Evolutionary conservation across 2,113 vertebrate genomes (phyloP).

Genomic region (Microtus oregoni): DNA sequence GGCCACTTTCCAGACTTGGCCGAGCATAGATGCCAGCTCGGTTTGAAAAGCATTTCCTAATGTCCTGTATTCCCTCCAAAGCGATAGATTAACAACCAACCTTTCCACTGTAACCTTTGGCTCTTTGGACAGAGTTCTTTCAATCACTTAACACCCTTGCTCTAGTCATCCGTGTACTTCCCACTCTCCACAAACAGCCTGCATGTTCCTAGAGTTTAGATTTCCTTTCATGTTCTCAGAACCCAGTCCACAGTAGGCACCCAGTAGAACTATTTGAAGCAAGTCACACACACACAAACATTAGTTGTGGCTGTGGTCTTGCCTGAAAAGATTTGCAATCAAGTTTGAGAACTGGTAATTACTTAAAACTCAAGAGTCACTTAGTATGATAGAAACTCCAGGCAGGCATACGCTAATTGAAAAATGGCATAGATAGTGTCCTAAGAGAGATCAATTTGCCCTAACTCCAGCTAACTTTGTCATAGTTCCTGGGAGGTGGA

Average conservation of each 20-base stretch:
- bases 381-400: slow-evolving; percentile 4
- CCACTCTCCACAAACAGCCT: background rate
- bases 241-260: background rate
- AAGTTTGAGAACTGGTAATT: background rate
- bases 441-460: background rate
- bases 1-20: background rate
- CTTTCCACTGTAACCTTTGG: slow-evolving; percentile 2
- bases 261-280: background rate
- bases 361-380: slow-evolving; percentile 10
- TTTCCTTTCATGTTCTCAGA: slow-evolving; percentile 1
- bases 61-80: background rate
- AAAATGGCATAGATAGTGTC: background rate
- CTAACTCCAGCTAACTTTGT: background rate
- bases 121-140: background rate
- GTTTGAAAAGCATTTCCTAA: background rate
- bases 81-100: background rate
- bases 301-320: background rate
- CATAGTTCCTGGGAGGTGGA: background rate
- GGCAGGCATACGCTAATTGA: background rate
- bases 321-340: background rate
- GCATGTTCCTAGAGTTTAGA: background rate
- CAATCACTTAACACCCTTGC: background rate
- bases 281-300: too few relatives aligned
- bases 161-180: background rate
- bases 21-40: background rate